Evolutionary conservation across 2,888 invertebrate species (phyloP), one percentile per base, ranked within the genome.

Genomic region (Drosophila pseudotakahashii): DNA sequence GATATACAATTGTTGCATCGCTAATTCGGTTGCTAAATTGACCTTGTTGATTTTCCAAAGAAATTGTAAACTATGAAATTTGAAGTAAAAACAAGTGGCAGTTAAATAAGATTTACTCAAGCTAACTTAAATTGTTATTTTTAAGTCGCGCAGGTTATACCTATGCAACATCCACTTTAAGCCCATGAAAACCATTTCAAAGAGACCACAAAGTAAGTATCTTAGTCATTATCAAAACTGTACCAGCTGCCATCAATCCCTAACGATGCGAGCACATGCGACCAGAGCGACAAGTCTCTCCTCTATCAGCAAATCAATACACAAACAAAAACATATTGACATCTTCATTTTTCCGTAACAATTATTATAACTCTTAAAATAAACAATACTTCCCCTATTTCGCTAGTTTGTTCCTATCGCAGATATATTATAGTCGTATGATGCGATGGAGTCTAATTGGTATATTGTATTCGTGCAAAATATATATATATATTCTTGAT

Each of bases 181-280:
- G n/a, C n/a, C 14, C 39, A 9, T 39, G 19, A 26, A 50, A 34
- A 10, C 53, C 45, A 53, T 45, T 26, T 63, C n/a, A 47, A 39
- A 23, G 19, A 39, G 32, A 52, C 63, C 64, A 52, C 44, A 64
- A 36, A 36, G 14, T 34, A 45, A 36, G 19, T 39, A 39, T 10
- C 7, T 37, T 47, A 9, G 26, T 16, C 36, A 48, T 32, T 44
- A 59, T 61, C 53, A 36, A 53, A 69, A 64, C 77, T 62, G 61
- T 59, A 51, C 44, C 76, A 75, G 60, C 77, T 77, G 82, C 44
- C 70, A 80, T 70, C 58, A 63, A 54, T 68, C 16, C 44, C 62
- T 48, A 52, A 70, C 59, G 52, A 41, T 66, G 71, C 54, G 50
- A 39, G 26, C 74, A 78, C 62, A 76, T 76, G 75, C 50, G 58